Evolutionary conservation across 2,797 vertebrate genomes (phyloP).

Genomic region (Darevskia mixta): DNA sequence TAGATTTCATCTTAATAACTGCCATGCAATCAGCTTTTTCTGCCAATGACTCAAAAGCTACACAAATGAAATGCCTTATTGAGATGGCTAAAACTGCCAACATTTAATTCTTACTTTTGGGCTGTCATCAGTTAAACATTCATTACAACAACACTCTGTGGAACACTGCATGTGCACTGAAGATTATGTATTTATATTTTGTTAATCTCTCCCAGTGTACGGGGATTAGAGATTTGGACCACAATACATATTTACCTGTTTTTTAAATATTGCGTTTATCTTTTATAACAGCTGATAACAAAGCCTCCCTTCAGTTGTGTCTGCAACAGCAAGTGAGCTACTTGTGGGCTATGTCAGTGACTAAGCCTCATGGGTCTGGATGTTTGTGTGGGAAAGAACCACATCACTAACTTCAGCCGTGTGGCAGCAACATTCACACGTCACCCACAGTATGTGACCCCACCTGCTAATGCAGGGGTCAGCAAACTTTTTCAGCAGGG

Average conservation of each 20-base stretch:
- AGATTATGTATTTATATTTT: slow-evolving; percentile 7
- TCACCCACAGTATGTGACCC: too few species aligned
- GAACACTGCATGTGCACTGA: not conserved
- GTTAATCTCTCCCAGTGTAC: not conserved
- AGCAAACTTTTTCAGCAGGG: too few species aligned
- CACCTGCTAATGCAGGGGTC: too few species aligned
- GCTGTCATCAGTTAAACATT: not conserved
- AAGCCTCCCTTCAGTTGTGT: not conserved
- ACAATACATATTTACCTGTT: not conserved
- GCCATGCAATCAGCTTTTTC: not conserved
- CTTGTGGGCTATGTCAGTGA: not conserved
- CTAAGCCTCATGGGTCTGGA: not conserved
- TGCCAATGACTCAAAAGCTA: slow-evolving; percentile 7
- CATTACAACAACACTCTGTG: not conserved
- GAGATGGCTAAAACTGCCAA: slow-evolving; percentile 16
- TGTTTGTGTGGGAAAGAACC: not conserved
- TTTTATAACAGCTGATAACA: not conserved
- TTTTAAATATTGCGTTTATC: not conserved
- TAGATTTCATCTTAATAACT: not conserved
- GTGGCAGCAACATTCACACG: too few species aligned
- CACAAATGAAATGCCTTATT: not conserved
- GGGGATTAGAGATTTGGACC: not conserved
- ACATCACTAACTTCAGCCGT: not conserved
- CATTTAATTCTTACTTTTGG: not conserved
- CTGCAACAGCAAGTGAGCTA: not conserved